Evolutionary conservation across 2,797 vertebrate species (phyloP), one percentile per base, ranked within the genome.

Genomic region (Lates japonicus): DNA sequence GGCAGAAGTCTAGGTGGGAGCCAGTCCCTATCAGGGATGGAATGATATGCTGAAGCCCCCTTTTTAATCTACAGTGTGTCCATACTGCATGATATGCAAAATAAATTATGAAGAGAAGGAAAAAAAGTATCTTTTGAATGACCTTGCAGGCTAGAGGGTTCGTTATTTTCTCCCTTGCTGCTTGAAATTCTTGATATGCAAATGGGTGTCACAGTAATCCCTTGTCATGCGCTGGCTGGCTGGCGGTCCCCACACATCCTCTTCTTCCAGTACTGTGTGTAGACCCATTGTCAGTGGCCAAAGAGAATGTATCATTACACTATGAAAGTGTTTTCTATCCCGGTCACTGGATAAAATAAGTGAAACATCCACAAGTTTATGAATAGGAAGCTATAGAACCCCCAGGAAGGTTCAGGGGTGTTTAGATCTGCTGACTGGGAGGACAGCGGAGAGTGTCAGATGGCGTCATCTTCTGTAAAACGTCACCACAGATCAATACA

Each of bases 101-200:
- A 94, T 94, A 95, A 94, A 94, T 94, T 92, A 93, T 92, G 93
- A 95, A 85, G 87, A 88, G 85, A 81, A 87, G 20, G 37, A 20
- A 60, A 84, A 90, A 91, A 22, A 82, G 79, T 92, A 93, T 97
- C 95, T 97, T 94, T 88, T 93, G 62, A 93, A 93, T 95, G 96
- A 96, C 96, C 96, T 97, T 97, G 96, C 92, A 94, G 78, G 79
- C 95, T 89, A 91, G 88, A 95, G 95, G 89, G 95, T 95, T 95
- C 90, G 87, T 94, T 95, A 95, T 95, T 94, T 95, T 93, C 90
- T 91, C 85, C 89, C 92, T 93, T 93, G 73, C 95, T 89, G 90
- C 94, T 96, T 88, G 63, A 94, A 96, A 87, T 83, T 95, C 95
- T 93, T 93, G 94, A 96, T 90, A 95, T 94, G 94, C 95, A 95